A percentile compares a stretch with the other conserved stretches of the same genome.
Evolutionary conservation across 2,888 invertebrate genomes (phyloP).

Genomic region (Spodoptera littoralis): DNA sequence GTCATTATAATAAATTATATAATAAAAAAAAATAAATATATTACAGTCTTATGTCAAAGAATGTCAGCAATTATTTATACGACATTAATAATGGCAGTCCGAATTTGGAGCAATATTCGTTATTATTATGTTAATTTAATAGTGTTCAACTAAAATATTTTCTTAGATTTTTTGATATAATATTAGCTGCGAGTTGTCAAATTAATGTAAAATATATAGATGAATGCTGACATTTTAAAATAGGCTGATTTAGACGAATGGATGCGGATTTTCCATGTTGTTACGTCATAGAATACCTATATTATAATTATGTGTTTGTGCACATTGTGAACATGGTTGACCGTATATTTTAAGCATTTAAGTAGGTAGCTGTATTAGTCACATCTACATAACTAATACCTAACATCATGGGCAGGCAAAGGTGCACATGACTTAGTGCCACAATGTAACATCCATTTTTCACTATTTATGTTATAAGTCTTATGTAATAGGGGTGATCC

Average conservation of each 20-base stretch:
- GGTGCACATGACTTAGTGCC: no score
- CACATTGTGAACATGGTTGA: no score
- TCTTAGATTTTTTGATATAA: constrained; percentile 24
- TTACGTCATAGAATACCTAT: no score
- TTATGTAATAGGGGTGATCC: no score
- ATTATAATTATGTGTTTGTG: no score
- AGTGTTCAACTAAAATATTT: constrained; percentile 53
- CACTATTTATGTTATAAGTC: no score
- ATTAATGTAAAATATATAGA: constrained; percentile 48
- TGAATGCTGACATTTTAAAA: constrained; percentile 31
- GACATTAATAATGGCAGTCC: constrained; percentile 57
- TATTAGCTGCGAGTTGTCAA: constrained; percentile 37
- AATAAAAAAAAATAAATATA: constrained; percentile 33
- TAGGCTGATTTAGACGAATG: not conserved
- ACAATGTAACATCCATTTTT: no score
- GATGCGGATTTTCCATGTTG: no score
- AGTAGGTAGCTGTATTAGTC: no score
- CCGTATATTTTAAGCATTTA: no score
- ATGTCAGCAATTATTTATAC: constrained; percentile 55
- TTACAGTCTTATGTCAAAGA: constrained; percentile 50
- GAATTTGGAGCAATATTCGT: constrained; percentile 66
- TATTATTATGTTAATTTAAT: constrained; percentile 75
- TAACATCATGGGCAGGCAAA: no score
- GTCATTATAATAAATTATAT: constrained; percentile 36
- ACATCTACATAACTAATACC: no score